phyloP scores from a whole-genome alignment of 2,797 vertebrate species.

The Nasua narica region DNA sequence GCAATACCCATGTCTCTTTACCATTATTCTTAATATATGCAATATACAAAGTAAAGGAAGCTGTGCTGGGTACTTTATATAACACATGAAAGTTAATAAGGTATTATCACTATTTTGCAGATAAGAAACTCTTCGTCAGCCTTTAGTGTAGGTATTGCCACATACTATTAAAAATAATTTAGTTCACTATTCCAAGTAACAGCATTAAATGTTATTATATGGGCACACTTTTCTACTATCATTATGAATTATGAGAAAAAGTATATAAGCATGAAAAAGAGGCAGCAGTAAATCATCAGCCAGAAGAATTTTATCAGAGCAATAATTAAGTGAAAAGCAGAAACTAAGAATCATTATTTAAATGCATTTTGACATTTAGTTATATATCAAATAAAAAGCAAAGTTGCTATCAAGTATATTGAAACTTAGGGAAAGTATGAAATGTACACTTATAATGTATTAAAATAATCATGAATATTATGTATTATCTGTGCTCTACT shows the following conservation, averaged over 20 bases:
- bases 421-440: conserved; percentile 37
- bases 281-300: conserved; percentile 10
- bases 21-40: not conserved
- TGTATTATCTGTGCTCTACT: not conserved
- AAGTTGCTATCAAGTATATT: conserved; percentile 43
- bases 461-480: conserved; percentile 42
- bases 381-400: conserved; percentile 53
- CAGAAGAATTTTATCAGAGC: conserved; percentile 30
- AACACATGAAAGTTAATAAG: not conserved
- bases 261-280: not conserved
- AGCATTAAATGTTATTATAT: not conserved
- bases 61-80: not conserved
- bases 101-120: not conserved
- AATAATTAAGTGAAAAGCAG: conserved; percentile 36
- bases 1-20: not conserved
- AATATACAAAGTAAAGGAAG: not conserved
- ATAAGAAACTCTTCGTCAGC: not conserved
- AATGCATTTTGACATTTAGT: conserved; percentile 36
- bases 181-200: not conserved
- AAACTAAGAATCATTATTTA: conserved; percentile 58
- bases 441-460: conserved; percentile 9
- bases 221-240: not conserved
- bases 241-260: conserved; percentile 2
- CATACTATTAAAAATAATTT: not conserved
- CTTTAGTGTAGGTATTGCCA: not conserved